Conservation (phyloP, 2,888 invertebrate species). For the Hemaris fuciformis region DNA sequence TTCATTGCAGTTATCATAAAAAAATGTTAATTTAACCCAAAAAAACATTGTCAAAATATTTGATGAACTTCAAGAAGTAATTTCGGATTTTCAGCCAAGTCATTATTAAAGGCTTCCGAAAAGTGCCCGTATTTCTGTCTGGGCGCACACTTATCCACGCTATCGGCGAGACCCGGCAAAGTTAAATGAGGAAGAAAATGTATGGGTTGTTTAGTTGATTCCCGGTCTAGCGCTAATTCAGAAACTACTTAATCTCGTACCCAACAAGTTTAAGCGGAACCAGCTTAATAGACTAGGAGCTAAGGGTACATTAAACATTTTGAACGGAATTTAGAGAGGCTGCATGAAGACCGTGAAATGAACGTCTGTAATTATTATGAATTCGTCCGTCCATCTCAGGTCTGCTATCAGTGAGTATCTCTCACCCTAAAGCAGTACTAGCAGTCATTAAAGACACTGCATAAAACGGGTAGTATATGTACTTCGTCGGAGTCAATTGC, state of each 20-base stretch:
- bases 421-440: no score
- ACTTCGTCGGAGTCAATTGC: no score
- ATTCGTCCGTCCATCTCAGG: no score
- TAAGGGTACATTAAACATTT: neutral
- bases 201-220: constrained; percentile 61
- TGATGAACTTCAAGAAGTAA: neutral
- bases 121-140: constrained; percentile 11
- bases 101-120: neutral
- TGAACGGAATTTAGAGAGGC: neutral
- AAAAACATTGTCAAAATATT: neutral
- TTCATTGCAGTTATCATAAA: no score
- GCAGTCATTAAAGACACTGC: no score
- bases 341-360: neutral
- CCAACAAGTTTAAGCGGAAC: constrained; percentile 46
- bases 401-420: no score
- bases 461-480: no score
- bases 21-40: no score
- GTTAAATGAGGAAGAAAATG: constrained; percentile 71
- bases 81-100: neutral
- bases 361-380: no score
- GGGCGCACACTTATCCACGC: constrained; percentile 45
- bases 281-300: constrained; percentile 30
- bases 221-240: constrained; percentile 53
- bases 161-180: constrained; percentile 46
- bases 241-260: constrained; percentile 60